Evolutionary conservation across 2,113 vertebrate species (phyloP).

Genomic region (Amblyopsis rosae): DNA sequence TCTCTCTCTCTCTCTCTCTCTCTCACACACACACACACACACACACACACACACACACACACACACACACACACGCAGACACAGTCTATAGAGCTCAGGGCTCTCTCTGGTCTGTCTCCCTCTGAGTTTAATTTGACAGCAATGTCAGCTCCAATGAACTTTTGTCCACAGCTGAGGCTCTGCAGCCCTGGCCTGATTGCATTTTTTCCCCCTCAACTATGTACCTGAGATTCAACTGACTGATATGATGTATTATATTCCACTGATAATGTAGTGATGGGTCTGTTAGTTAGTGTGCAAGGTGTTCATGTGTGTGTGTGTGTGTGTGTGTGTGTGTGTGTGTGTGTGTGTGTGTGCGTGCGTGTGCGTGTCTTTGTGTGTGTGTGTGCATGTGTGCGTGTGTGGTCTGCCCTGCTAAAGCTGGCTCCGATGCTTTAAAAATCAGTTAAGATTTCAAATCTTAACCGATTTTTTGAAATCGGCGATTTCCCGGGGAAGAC

Average conservation of each 20-base stretch:
- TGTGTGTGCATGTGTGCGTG: too few species aligned
- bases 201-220: constrained; percentile 28
- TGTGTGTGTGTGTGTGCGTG: background rate
- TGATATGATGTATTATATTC: constrained; percentile 16
- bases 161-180: constrained; percentile 29
- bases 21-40: background rate
- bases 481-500: too few species aligned
- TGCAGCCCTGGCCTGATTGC: constrained; percentile 36
- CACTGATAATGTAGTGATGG: constrained; percentile 13
- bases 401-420: too few species aligned
- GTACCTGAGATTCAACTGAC: constrained; percentile 38
- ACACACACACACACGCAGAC: background rate
- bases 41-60: background rate
- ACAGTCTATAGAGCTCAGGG: background rate
- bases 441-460: too few species aligned
- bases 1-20: constrained; percentile 8
- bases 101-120: constrained; percentile 33
- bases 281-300: background rate
- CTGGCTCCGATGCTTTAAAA: too few species aligned
- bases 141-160: constrained; percentile 36
- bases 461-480: too few species aligned
- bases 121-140: constrained; percentile 47
- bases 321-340: background rate
- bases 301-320: background rate
- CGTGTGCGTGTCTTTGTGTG: too few species aligned